These are phyloP conservation scores for Malurus splendens DNA, from an alignment of 2,797 vertebrate genomes.

Conservation along the genomic window DNA sequence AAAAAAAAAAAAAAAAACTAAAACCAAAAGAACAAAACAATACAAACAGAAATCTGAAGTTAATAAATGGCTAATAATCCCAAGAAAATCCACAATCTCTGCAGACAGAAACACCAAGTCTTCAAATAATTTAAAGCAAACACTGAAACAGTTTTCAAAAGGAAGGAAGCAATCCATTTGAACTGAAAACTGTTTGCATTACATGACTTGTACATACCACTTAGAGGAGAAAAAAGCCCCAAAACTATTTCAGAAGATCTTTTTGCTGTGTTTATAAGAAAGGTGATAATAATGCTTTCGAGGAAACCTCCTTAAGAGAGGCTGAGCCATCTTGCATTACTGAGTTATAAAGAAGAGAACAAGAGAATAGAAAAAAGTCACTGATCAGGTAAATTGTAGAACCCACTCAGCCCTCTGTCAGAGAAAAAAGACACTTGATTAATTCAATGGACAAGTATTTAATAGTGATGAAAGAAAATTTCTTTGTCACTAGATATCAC, in stretches of 20 bases:
- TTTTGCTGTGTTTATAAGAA: neutral
- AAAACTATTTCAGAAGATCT: neutral
- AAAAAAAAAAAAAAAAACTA: too few relatives aligned
- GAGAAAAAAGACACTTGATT: neutral
- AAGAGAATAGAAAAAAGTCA: neutral
- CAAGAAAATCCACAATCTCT: neutral
- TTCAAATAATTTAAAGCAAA: neutral
- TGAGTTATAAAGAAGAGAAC: neutral
- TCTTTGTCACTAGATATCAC: neutral
- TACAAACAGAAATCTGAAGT: neutral
- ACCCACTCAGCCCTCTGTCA: neutral
- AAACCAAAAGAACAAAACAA: too few relatives aligned
- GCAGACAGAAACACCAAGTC: neutral
- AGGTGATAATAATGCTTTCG: neutral
- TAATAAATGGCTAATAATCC: neutral
- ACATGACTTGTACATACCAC: neutral
- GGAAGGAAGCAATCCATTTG: neutral
- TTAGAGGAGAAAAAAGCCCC: neutral
- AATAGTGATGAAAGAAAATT: neutral
- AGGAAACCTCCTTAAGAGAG: neutral
- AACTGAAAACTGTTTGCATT: neutral
- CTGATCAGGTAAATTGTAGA: neutral
- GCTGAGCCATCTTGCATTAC: neutral
- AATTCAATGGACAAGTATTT: neutral
- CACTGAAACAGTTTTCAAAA: neutral